Percentiles rank a stretch among this genome's conserved stretches.
Evolutionary conservation across 1,140 invertebrate species (phyloP).

Genomic region (Drosophila mauritiana): DNA sequence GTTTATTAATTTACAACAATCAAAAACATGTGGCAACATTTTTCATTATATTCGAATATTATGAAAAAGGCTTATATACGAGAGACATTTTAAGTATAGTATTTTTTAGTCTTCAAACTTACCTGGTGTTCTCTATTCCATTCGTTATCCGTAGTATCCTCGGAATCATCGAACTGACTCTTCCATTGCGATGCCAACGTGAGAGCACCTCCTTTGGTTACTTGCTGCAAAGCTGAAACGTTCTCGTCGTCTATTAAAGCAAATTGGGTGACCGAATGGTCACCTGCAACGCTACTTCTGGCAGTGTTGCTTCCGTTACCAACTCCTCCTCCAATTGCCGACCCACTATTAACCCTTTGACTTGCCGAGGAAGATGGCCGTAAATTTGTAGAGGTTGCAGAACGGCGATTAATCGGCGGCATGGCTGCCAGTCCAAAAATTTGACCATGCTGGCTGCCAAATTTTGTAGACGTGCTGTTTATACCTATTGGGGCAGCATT

Average conservation of each 20-base stretch:
- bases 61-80: neutral
- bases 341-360: conserved; percentile 84
- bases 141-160: conserved; percentile 95
- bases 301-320: conserved; percentile 50
- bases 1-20: conserved; percentile 5
- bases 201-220: conserved; percentile 90
- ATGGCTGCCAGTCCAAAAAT: conserved; percentile 31
- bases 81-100: conserved; percentile 65
- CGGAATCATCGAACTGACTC: conserved; percentile 96
- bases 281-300: conserved; percentile 76
- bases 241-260: conserved; percentile 97
- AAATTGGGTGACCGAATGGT: conserved; percentile 91
- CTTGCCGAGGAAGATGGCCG: conserved; percentile 81
- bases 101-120: neutral
- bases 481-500: conserved; percentile 3
- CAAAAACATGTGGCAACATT: neutral
- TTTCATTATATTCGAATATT: neutral
- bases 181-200: conserved; percentile 96
- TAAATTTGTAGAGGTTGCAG: conserved; percentile 69
- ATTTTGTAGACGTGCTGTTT: conserved; percentile 15
- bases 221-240: conserved; percentile 94
- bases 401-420: conserved; percentile 60
- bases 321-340: conserved; percentile 10
- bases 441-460: conserved; percentile 35
- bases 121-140: conserved; percentile 91